Conservation (phyloP, 2,888 invertebrate species). For the Hirtodrosophila confusa region DNA sequence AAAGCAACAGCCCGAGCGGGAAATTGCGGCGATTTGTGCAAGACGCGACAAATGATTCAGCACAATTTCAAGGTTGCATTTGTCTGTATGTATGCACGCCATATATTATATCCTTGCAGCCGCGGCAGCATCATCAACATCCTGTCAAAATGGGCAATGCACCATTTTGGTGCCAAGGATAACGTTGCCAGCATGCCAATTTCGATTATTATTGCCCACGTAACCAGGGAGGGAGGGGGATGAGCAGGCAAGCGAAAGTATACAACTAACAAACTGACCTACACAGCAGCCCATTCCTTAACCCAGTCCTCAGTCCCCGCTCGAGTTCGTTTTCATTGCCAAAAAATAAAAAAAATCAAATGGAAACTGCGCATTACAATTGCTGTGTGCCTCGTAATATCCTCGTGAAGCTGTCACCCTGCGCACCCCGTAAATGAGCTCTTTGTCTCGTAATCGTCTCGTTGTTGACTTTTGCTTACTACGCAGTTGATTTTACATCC, state of each 20-base stretch:
- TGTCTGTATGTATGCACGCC: constrained; percentile 8
- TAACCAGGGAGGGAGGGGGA: constrained; percentile 1
- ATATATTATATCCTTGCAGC: constrained; percentile 25
- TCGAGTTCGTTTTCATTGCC: constrained; percentile 52
- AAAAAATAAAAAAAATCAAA: constrained; percentile 23
- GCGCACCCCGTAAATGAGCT: constrained; percentile 13
- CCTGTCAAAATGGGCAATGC: constrained; percentile 54
- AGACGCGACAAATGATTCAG: constrained; percentile 2
- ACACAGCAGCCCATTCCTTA: constrained; percentile 47
- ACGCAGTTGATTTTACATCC: constrained; percentile 75
- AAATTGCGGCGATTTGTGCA: too few species aligned
- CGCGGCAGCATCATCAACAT: constrained; percentile 11
- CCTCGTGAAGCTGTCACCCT: not conserved
- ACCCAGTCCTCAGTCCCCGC: constrained; percentile 38
- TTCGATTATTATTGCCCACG: constrained; percentile 50
- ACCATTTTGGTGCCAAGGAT: constrained; percentile 73
- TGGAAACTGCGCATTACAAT: constrained; percentile 55
- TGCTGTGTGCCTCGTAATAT: constrained; percentile 19
- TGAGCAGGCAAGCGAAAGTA: constrained; percentile 56
- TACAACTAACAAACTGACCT: constrained; percentile 64
- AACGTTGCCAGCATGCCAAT: constrained; percentile 52
- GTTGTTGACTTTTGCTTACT: constrained; percentile 72
- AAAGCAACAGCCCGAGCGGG: not conserved
- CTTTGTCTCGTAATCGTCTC: constrained; percentile 39
- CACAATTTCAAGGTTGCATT: constrained; percentile 34